A percentile compares a stretch with the other conserved stretches of the same genome.
Conservation (phyloP, 2,888 invertebrate genomes). For the Platycheirus rosarum region DNA sequence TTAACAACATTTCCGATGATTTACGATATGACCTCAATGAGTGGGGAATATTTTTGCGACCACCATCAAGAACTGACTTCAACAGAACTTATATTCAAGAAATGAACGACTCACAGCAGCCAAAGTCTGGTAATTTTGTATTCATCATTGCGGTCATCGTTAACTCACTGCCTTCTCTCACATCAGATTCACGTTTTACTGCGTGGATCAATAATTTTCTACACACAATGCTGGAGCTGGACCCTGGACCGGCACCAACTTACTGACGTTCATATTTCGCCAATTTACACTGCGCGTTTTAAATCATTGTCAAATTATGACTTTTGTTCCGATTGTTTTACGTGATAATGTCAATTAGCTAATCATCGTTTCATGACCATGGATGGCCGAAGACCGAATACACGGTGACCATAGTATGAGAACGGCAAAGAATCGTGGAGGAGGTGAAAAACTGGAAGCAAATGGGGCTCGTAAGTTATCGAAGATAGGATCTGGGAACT, state of each 20-base stretch:
- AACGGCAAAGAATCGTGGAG: not conserved
- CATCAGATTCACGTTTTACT: constrained; percentile 68
- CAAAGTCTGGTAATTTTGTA: constrained; percentile 59
- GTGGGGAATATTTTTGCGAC: constrained; percentile 44
- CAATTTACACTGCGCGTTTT: constrained; percentile 69
- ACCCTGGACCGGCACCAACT: not conserved
- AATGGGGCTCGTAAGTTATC: constrained; percentile 57
- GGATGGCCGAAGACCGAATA: constrained; percentile 14
- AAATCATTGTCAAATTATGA: constrained; percentile 74
- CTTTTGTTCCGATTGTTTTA: constrained; percentile 69
- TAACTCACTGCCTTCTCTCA: constrained; percentile 55
- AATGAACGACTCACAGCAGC: not conserved
- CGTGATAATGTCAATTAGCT: constrained; percentile 73
- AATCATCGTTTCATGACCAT: constrained; percentile 59
- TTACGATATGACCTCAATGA: constrained; percentile 73
- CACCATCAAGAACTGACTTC: constrained; percentile 25
- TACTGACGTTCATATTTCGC: constrained; percentile 53
- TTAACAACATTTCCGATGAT: constrained; percentile 72
- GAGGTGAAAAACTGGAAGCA: constrained; percentile 40
- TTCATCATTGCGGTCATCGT: constrained; percentile 65
- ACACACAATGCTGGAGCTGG: too few relatives aligned
- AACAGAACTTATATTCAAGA: not conserved
- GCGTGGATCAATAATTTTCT: constrained; percentile 71
- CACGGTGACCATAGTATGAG: constrained; percentile 1
- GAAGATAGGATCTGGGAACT: constrained; percentile 43